Conservation (phyloP, 2,113 vertebrate genomes). For the Platichthys flesus region DNA sequence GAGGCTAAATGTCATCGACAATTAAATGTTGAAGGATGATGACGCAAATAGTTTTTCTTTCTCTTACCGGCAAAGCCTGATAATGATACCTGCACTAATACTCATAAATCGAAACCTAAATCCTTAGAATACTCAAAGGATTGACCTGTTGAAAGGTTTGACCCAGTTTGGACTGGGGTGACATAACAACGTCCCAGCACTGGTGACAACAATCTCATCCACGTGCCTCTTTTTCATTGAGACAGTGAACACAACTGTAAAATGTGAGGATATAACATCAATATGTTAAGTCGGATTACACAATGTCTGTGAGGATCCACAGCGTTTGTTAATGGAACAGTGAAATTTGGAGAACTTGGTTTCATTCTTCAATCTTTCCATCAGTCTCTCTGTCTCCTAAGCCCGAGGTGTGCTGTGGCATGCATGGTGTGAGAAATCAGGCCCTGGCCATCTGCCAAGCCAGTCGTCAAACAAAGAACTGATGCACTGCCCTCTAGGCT, state of each 20-base stretch:
- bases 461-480: conserved; percentile 83
- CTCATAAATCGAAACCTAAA: background rate
- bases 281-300: background rate
- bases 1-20: background rate
- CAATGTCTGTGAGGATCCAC: background rate
- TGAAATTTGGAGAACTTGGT: conserved; percentile 42
- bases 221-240: background rate
- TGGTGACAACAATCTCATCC: background rate
- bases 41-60: background rate
- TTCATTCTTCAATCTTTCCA: conserved; percentile 64
- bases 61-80: background rate
- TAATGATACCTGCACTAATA: background rate
- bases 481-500: conserved; percentile 83
- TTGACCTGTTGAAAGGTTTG: background rate
- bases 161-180: background rate
- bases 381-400: conserved; percentile 56
- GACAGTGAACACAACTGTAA: background rate
- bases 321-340: background rate
- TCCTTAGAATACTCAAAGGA: background rate
- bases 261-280: background rate
- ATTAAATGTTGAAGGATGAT: background rate
- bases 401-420: conserved; percentile 81
- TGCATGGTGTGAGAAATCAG: conserved; percentile 82
- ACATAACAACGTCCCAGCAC: background rate
- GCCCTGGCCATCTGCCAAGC: conserved; percentile 80